Evolutionary conservation across 2,113 vertebrate species (phyloP).

Genomic region (Lates calcarifer): DNA sequence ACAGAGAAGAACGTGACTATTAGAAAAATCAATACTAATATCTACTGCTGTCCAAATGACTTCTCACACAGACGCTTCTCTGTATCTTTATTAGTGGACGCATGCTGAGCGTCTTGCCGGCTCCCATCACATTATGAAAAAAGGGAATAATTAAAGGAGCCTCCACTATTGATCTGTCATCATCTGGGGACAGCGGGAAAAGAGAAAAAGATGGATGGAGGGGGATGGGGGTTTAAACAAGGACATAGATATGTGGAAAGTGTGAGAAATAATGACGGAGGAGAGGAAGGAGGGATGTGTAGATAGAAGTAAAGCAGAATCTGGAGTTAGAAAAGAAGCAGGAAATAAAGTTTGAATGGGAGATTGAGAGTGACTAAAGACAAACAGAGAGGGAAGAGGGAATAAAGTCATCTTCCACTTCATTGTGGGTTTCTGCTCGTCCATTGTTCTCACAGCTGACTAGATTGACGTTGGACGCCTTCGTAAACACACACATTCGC

Average conservation of each 20-base stretch:
- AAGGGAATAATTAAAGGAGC: conserved; percentile 56
- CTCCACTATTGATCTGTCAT: conserved; percentile 56
- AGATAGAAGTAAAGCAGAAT: background rate
- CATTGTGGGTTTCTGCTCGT: conserved; percentile 11
- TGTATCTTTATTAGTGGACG: conserved; percentile 54
- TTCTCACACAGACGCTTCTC: conserved; percentile 34
- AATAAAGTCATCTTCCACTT: conserved; percentile 1
- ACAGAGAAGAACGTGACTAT: conserved; percentile 57
- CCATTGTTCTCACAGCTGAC: conserved; percentile 11
- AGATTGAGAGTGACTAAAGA: conserved; percentile 18
- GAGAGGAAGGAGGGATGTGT: background rate
- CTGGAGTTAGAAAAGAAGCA: conserved; percentile 3
- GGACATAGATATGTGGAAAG: conserved; percentile 22
- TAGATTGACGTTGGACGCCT: conserved; percentile 12
- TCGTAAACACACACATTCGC: conserved; percentile 13
- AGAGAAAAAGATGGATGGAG: background rate
- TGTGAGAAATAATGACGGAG: background rate
- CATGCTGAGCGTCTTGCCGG: conserved; percentile 19
- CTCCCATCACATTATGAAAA: conserved; percentile 48
- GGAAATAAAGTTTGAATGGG: conserved; percentile 22
- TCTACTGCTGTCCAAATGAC: conserved; percentile 48
- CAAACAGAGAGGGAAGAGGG: background rate
- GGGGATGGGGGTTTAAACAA: background rate
- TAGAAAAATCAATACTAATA: conserved; percentile 74
- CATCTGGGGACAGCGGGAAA: conserved; percentile 10